phyloP scores from a whole-genome alignment of 2,888 invertebrate species.

The Microchrysa polita region DNA sequence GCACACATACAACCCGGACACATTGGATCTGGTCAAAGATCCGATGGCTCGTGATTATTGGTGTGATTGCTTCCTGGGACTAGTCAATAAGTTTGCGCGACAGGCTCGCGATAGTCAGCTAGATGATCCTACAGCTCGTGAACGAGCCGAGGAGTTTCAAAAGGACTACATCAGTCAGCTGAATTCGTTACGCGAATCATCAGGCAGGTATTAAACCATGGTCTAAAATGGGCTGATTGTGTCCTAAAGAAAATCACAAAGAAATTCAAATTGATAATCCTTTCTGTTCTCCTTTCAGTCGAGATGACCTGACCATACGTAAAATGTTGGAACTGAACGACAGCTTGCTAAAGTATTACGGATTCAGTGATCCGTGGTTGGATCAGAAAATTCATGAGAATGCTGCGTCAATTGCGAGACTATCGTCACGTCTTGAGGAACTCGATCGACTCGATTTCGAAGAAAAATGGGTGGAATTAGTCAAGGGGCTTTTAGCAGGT shows the following conservation, averaged over 20 bases:
- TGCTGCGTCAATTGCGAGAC: constrained; percentile 76
- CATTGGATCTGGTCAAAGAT: constrained; percentile 87
- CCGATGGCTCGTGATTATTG: constrained; percentile 89
- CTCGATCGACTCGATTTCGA: constrained; percentile 75
- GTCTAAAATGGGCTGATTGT: background rate
- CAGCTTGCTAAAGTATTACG: constrained; percentile 87
- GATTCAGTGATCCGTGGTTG: constrained; percentile 89
- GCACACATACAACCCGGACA: constrained; percentile 87
- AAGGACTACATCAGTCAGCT: constrained; percentile 84
- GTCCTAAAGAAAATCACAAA: constrained; percentile 2
- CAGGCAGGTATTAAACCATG: constrained; percentile 67
- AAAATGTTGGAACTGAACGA: constrained; percentile 92
- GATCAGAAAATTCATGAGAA: constrained; percentile 91
- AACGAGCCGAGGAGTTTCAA: constrained; percentile 83
- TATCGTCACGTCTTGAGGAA: constrained; percentile 73
- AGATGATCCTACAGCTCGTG: constrained; percentile 77
- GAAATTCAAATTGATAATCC: constrained; percentile 31
- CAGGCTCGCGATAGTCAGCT: constrained; percentile 84
- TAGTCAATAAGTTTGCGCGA: constrained; percentile 84
- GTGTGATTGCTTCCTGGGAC: constrained; percentile 89
- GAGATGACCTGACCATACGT: constrained; percentile 79
- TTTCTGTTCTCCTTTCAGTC: constrained; percentile 25
- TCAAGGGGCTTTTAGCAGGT: constrained; percentile 75
- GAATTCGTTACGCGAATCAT: constrained; percentile 55
- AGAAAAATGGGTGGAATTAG: constrained; percentile 72